phyloP scores from a whole-genome alignment of 2,797 vertebrate species.

The Clangula hyemalis region DNA sequence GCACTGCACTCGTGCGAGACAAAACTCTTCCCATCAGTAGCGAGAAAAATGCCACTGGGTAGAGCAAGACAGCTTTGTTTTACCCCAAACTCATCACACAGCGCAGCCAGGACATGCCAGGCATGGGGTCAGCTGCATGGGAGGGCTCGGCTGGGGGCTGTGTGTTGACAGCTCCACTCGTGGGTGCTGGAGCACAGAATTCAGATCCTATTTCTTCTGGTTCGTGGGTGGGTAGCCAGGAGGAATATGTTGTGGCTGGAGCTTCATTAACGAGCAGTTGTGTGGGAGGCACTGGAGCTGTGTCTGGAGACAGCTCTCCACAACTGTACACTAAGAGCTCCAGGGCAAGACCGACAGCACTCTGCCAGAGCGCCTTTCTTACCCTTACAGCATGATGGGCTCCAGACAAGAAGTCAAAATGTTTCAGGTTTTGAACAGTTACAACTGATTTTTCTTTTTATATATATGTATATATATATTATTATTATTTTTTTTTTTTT shows the following conservation, averaged over 20 bases:
- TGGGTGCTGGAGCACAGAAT: background rate
- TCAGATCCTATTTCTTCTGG: background rate
- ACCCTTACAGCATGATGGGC: background rate
- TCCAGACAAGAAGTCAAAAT: background rate
- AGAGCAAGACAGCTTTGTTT: background rate
- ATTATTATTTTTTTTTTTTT: no score
- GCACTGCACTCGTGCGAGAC: background rate
- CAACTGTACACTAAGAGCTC: background rate
- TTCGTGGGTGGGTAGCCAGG: accelerated
- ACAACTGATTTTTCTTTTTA: accelerated
- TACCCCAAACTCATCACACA: background rate
- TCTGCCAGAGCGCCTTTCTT: background rate
- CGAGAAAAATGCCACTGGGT: background rate
- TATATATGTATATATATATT: no score
- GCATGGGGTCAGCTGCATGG: accelerated
- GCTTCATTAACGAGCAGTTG: background rate
- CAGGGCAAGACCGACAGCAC: background rate
- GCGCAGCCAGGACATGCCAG: background rate
- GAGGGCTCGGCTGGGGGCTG: background rate
- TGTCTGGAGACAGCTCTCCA: background rate
- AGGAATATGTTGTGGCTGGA: background rate
- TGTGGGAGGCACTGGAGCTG: background rate
- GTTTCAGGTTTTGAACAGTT: background rate
- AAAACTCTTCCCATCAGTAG: background rate
- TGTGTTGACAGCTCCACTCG: accelerated